Conservation (phyloP, 2,797 vertebrate species). For the Ctenopoma kingsleyae region DNA sequence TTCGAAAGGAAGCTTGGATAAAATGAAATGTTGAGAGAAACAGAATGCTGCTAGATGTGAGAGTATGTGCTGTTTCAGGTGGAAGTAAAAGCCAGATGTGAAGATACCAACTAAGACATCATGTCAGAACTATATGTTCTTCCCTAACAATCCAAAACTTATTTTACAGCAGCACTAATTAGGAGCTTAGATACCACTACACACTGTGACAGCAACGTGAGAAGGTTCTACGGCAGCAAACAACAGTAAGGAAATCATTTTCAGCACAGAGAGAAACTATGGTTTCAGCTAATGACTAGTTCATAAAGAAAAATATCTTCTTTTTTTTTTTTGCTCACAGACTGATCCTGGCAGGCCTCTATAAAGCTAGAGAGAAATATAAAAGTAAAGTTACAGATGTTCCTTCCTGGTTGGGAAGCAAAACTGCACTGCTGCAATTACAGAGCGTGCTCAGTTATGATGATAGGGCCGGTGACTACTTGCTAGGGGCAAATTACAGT, state of each 20-base stretch:
- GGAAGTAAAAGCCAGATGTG: not conserved
- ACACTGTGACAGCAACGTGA: not conserved
- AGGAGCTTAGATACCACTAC: not conserved
- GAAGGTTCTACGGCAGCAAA: constrained; percentile 19
- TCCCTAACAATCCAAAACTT: not conserved
- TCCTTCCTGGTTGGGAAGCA: constrained; percentile 73
- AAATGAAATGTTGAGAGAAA: not conserved
- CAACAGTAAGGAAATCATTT: constrained; percentile 35
- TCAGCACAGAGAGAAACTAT: constrained; percentile 31
- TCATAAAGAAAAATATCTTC: constrained; percentile 54
- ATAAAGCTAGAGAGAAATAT: constrained; percentile 74
- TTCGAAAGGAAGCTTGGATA: not conserved
- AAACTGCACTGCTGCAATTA: constrained; percentile 70
- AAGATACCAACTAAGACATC: not conserved
- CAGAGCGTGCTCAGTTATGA: constrained; percentile 76
- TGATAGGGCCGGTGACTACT: constrained; percentile 75
- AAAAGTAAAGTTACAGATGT: constrained; percentile 84
- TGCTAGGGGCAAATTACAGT: constrained; percentile 77
- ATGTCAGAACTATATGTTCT: not conserved
- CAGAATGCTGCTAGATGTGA: constrained; percentile 1
- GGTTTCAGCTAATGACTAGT: constrained; percentile 66
- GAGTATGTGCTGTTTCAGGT: constrained; percentile 4
- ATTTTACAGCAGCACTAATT: not conserved
- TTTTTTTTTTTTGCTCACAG: constrained; percentile 51
- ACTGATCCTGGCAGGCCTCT: constrained; percentile 60